Percentiles rank a stretch among this genome's conserved stretches.
Conservation (phyloP, 2,113 vertebrate species). For the Eleginops maclovinus region DNA sequence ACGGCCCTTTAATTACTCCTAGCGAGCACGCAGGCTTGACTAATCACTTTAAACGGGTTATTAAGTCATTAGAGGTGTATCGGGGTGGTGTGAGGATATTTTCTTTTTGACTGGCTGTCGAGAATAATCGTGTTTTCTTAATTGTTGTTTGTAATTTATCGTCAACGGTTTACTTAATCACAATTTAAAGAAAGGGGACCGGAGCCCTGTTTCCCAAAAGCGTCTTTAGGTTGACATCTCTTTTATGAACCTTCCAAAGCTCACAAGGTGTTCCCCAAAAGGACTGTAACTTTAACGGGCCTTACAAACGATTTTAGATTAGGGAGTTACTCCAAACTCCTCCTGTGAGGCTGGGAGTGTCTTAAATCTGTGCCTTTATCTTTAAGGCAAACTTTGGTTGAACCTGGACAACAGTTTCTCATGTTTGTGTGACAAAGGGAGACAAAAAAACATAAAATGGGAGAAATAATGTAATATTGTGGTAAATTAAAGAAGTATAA, state of each 20-base stretch:
- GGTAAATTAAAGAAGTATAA: too few relatives aligned
- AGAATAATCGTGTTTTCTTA: slow-evolving; percentile 8
- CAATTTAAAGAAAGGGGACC: not conserved
- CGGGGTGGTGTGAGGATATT: slow-evolving; percentile 13
- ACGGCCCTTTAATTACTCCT: slow-evolving; percentile 69
- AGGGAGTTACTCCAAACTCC: not conserved
- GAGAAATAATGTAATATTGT: too few relatives aligned
- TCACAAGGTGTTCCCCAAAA: not conserved
- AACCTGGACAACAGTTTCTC: too few relatives aligned
- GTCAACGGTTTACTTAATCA: not conserved
- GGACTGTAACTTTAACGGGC: not conserved
- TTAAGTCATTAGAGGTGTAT: slow-evolving; percentile 63
- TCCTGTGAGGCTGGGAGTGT: not conserved
- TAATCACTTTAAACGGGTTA: slow-evolving; percentile 63
- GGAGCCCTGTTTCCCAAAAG: not conserved
- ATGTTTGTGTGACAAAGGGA: too few relatives aligned
- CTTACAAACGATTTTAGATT: not conserved
- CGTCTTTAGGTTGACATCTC: not conserved
- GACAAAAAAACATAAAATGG: too few relatives aligned
- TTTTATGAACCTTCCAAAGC: not conserved
- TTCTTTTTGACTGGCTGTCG: not conserved
- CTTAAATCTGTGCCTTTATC: not conserved
- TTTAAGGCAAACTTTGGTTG: too few relatives aligned
- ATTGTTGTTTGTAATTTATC: not conserved
- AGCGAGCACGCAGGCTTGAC: slow-evolving; percentile 44